Base-by-base conservation (phyloP, 1,140 invertebrate species). In the Metopolophium dirhodum region DNA sequence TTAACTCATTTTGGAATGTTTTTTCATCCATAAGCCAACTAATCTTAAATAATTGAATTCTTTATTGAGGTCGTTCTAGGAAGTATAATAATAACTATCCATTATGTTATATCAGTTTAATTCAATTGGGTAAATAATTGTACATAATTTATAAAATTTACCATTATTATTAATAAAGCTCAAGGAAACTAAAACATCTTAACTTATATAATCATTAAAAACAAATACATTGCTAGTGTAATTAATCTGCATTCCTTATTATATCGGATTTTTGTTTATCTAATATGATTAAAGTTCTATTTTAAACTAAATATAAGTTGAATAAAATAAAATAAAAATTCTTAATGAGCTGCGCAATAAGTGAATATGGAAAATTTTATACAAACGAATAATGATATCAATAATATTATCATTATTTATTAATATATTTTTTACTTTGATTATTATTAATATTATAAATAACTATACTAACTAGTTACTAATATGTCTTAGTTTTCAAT, bases 31-130 rank as follows among this genome's bases (percentile, higher is more conserved):
- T 47, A 30, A 86, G 26, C 41, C 3, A 30, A 45, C 85, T 86
- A 45, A 86, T 86, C 41, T 7, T 87, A 87, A 45, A 87, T 87
- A 86, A 86, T 86, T 47, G 47, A 87, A 87, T 87, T 87, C 45
- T 87, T 87, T 30, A 23, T 87, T 87, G 45, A 87, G 85, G 85
- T 49, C 85, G 47, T 68, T 30, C 85, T 87, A 47, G 45, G 85
- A 86, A 86, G 45, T 30, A 87, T 68, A 68, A 61, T 61, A 61
- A 61, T 61, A 61, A 61, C 57, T 68, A 68, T 68, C 45, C 18
- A 87, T 49, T 87, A n/a, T n/a, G 22, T 47, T 87, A 87, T 49
- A 26, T 49, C 30, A 47, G 85, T 47, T 87, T 49, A 87, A 87
- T 87, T 87, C 85, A 49, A 26, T 49, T n/a, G 85, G 45, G 14